Base-by-base conservation (phyloP, 2,113 vertebrate genomes). In the Malurus elegans region DNA sequence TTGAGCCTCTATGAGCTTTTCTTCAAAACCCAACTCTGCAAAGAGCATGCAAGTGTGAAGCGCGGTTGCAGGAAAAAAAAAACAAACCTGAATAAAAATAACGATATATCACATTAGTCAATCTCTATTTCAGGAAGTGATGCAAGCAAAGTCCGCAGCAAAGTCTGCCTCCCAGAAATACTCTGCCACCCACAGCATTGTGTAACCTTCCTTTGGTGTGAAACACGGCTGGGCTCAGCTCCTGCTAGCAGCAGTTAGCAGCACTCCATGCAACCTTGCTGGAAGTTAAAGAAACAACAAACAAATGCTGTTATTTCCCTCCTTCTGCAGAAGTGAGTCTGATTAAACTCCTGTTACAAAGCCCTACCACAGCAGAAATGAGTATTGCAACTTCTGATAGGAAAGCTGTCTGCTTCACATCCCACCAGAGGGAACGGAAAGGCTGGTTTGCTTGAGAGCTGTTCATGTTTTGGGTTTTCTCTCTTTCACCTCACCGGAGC, bases 101-200 rank as follows among this genome's bases (percentile, higher is more conserved):
- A 65, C 61, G 66, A 78, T 65, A 53, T 80, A 88, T 90, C 95
- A 50, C 54, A 81, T 36, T 78, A 81, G 81, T 61, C 64, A 88
- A 75, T 80, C 83, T 84, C 56, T 70, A 88, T 93, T 88, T 95
- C 85, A 92, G 95, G 96, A 97, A 94, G 95, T 92, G 88, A 71
- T 80, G 90, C 85, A 93, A 90, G 61, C 24, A 47, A 56, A 79
- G 84, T 53, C 85, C 0, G 0, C 62, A 88, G 62, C 4, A 0
- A 64, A 76, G 34, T 13, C 79, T 61, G 83, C 90, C 90, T 78
- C 79, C 28, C 67, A 78, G 74, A 93, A 94, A 67, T 56, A 79
- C 64, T 90, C 75, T 90, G 76, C 69, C 89, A 93, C 91, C 87
- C 93, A 88, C 88, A 95, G 86, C 92, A 91, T 89, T 96, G 86